These are phyloP conservation scores for Andricus curvator DNA, from an alignment of 2,888 invertebrate species.

Conservation along the genomic window DNA sequence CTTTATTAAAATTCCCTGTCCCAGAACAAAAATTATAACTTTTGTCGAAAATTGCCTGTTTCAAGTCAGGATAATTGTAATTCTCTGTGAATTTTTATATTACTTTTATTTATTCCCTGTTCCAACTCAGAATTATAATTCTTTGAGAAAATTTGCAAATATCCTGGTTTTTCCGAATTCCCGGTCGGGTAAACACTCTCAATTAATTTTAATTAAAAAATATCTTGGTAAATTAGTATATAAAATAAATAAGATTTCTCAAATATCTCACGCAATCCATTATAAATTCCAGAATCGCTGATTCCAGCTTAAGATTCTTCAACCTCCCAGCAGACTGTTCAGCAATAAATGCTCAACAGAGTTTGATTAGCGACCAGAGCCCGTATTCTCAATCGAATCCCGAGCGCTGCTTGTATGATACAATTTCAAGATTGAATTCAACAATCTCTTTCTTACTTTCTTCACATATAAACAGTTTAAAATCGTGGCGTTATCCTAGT, in stretches of 20 bases:
- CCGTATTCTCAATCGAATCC: constrained; percentile 9
- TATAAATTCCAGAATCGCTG: constrained; percentile 33
- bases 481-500: constrained; percentile 7
- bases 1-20: too few relatives aligned
- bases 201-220: too few relatives aligned
- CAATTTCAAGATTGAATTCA: constrained; percentile 29
- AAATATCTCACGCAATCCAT: background rate
- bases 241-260: background rate
- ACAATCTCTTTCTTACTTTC: constrained; percentile 30
- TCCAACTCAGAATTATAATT: too few relatives aligned
- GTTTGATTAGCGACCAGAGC: constrained; percentile 26
- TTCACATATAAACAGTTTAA: constrained; percentile 37
- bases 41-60: too few relatives aligned
- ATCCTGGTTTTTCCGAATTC: too few relatives aligned
- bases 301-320: constrained; percentile 15
- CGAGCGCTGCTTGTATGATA: constrained; percentile 11
- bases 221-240: background rate
- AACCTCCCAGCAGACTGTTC: constrained; percentile 32
- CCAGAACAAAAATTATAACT: too few relatives aligned
- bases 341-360: constrained; percentile 38
- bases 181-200: too few relatives aligned
- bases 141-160: too few relatives aligned
- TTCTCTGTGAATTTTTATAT: too few relatives aligned
- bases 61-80: too few relatives aligned
- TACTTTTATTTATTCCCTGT: too few relatives aligned